Evolutionary conservation across 2,888 invertebrate species (phyloP).

Genomic region (Oscheius sp.): DNA sequence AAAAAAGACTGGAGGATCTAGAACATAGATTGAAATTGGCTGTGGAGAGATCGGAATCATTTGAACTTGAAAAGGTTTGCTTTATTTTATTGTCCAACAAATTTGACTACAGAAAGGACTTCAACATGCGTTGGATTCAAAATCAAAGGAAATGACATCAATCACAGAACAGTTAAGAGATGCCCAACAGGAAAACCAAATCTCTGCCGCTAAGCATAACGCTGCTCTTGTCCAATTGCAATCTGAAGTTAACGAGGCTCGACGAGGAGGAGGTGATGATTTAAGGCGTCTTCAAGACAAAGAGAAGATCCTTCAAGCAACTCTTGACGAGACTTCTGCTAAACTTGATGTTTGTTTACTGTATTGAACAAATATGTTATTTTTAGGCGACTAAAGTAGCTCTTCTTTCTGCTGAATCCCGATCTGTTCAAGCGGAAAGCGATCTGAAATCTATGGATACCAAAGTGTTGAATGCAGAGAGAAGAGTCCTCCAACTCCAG

Average conservation of each 20-base stretch:
- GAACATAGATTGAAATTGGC: neutral
- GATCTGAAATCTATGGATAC: conserved; percentile 36
- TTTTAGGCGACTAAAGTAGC: conserved; percentile 30
- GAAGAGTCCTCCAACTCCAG: conserved; percentile 32
- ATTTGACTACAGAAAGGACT: conserved; percentile 11
- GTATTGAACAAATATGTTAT: neutral
- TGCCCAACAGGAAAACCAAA: conserved; percentile 11
- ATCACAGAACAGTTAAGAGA: neutral
- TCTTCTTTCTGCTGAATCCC: conserved; percentile 44
- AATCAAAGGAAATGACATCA: neutral
- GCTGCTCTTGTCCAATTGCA: conserved; percentile 1
- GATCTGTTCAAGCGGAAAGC: conserved; percentile 44
- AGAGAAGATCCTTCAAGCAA: conserved; percentile 36
- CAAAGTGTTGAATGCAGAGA: conserved; percentile 28
- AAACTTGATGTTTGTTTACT: conserved; percentile 42
- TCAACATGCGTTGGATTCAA: neutral
- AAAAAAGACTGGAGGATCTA: conserved; percentile 2
- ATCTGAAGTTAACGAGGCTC: neutral
- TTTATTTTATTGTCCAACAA: neutral
- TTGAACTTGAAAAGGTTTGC: conserved; percentile 7
- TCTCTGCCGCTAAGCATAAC: conserved; percentile 10
- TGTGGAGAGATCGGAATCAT: neutral
- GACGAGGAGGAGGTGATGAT: conserved; percentile 15
- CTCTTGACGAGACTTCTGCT: conserved; percentile 39
- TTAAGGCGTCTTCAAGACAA: neutral